phyloP scores from a whole-genome alignment of 2,888 invertebrate species.

The Dione juno region DNA sequence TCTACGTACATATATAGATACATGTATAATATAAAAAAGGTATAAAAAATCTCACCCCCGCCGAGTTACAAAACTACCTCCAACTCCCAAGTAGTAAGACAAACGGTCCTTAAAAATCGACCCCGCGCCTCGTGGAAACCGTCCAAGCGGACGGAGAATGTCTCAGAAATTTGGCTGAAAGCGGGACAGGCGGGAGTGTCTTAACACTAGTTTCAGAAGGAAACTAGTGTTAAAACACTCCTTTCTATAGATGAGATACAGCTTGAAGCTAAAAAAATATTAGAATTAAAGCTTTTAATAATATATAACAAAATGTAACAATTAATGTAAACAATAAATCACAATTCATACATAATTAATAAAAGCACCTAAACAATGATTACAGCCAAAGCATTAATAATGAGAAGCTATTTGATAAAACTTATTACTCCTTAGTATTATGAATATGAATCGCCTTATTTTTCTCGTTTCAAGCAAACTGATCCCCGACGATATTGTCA shows the following conservation, averaged over 20 bases:
- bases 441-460: slow-evolving; percentile 52
- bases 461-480: slow-evolving; percentile 45
- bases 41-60: slow-evolving; percentile 10
- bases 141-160: no score
- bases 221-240: no score
- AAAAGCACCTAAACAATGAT: neutral
- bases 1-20: neutral
- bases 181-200: no score
- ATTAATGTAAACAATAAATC: neutral
- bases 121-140: no score
- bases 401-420: slow-evolving; percentile 7
- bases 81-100: slow-evolving; percentile 40
- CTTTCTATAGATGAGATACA: no score
- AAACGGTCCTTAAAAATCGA: slow-evolving; percentile 48
- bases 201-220: no score
- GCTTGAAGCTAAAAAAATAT: no score
- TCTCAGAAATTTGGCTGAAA: no score
- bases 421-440: slow-evolving; percentile 37
- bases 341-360: neutral
- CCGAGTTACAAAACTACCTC: slow-evolving; percentile 29
- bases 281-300: no score
- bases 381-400: slow-evolving; percentile 8
- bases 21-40: slow-evolving; percentile 13
- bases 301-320: neutral
- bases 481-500: slow-evolving; percentile 47